Conservation (phyloP, 2,888 invertebrate genomes). For the Melanchra persicariae region DNA sequence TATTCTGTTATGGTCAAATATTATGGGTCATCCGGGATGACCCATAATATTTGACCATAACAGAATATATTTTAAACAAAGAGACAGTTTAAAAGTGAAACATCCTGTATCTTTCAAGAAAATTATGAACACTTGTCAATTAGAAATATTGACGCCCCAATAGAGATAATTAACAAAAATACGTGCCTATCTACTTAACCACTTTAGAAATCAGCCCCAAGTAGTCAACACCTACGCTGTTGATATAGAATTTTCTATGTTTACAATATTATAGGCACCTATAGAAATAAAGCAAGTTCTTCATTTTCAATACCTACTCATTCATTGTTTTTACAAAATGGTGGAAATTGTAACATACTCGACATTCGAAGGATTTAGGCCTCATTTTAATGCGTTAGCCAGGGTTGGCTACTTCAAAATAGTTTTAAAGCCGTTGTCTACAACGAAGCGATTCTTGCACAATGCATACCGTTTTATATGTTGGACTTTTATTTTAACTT, state of each 20-base stretch:
- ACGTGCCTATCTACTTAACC: neutral
- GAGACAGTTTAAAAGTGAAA: conserved; percentile 8
- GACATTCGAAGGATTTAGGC: conserved; percentile 75
- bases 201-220: conserved; percentile 23
- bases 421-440: conserved; percentile 69
- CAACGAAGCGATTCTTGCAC: conserved; percentile 69
- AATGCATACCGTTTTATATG: conserved; percentile 70
- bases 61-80: neutral
- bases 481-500: conserved; percentile 73
- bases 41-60: too few species aligned
- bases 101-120: conserved; percentile 45
- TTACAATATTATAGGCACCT: too few species aligned
- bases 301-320: neutral
- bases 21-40: too few species aligned
- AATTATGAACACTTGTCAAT: conserved; percentile 41
- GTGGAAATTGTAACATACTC: conserved; percentile 50
- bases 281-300: too few species aligned
- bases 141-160: conserved; percentile 45
- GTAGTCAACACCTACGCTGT: conserved; percentile 1
- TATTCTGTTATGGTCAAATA: neutral
- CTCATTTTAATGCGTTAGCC: conserved; percentile 80
- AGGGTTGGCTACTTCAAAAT: conserved; percentile 80
- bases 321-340: conserved; percentile 47
- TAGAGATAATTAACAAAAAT: conserved; percentile 31
- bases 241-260: neutral